Evolutionary conservation across 1,140 invertebrate genomes (phyloP), one percentile per base, ranked within the genome.

Genomic region (Cydia strobilella): DNA sequence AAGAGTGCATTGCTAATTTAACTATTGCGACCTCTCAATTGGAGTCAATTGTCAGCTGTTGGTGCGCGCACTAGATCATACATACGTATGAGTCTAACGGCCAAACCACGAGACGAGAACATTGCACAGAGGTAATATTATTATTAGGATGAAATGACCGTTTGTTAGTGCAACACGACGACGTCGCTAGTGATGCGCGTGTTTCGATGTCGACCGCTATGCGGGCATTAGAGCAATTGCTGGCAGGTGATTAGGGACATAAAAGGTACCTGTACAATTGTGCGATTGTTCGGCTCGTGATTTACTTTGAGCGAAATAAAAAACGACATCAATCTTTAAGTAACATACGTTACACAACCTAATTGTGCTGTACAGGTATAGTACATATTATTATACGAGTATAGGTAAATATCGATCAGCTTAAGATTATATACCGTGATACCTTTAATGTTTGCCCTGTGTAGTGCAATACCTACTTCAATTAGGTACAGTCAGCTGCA

Each of bases 1-100:
- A 89, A 81, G 54, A 80, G 79, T 79, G 75, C 71, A 65, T 66
- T 73, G 84, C 79, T 90, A 89, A 91, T 90, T 87, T 82, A 87
- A 91, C 89, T 87, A 91, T 75, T 59, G 73, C 84, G 89, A 88
- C 87, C 86, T 90, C 87, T 87, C 85, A 81, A 91, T 88, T 89
- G 82, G 80, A 87, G 85, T 89, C 86, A 90, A 91, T 88, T 90
- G 86, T 77, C 79, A 75, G 65, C 74, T 54, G 51, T 51, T 45
- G 23, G 54, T 71, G 54, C 48, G 72, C 73, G 42, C 48, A 54
- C 18, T 66, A 54, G 27, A 27, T 27, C 18, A 62, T 25, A 51
- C 7, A 27, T 18, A 45, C 5, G 39, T 31, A 66, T 23, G 27
- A 45, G 69, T 3, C 45, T 51, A 0, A 6, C 48, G 48, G 13